phyloP scores from a whole-genome alignment of 1,140 invertebrate genomes.

The Pachyrhynchus sulphureomaculatus region DNA sequence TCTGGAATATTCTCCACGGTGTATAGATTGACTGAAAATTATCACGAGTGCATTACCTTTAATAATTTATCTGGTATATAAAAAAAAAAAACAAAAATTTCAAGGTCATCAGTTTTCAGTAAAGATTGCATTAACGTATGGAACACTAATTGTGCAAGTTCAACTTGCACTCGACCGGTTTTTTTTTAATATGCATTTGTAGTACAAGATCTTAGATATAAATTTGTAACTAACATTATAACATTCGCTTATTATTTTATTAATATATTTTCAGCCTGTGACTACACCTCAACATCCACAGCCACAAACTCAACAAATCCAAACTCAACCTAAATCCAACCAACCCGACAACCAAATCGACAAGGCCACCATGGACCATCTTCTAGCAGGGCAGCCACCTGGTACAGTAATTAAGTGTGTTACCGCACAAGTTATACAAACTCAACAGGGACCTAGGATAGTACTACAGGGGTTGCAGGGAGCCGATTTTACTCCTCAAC shows the following conservation, averaged over 20 bases:
- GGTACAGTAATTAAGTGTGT: constrained; percentile 86
- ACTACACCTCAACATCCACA: not conserved
- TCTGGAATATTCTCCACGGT: no score
- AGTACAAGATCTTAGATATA: no score
- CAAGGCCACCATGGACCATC: constrained; percentile 64
- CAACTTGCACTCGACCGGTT: no score
- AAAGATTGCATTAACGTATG: no score
- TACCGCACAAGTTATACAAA: constrained; percentile 79
- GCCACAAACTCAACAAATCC: not conserved
- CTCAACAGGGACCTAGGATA: constrained; percentile 77
- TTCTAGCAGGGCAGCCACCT: constrained; percentile 73
- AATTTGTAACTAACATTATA: no score
- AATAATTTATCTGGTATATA: no score
- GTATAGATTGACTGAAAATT: no score
- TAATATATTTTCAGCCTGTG: not conserved
- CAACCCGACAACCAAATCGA: constrained; percentile 48
- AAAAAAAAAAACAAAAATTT: no score
- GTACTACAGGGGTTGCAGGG: constrained; percentile 80
- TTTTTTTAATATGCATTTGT: no score
- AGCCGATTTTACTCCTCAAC: constrained; percentile 76
- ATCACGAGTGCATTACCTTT: no score
- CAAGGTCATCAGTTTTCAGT: no score
- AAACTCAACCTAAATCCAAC: constrained; percentile 34
- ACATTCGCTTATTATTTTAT: not conserved
- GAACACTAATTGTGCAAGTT: no score